These are phyloP conservation scores for Goniozus legneri DNA, from an alignment of 1,140 invertebrate genomes.

Conservation along the genomic window DNA sequence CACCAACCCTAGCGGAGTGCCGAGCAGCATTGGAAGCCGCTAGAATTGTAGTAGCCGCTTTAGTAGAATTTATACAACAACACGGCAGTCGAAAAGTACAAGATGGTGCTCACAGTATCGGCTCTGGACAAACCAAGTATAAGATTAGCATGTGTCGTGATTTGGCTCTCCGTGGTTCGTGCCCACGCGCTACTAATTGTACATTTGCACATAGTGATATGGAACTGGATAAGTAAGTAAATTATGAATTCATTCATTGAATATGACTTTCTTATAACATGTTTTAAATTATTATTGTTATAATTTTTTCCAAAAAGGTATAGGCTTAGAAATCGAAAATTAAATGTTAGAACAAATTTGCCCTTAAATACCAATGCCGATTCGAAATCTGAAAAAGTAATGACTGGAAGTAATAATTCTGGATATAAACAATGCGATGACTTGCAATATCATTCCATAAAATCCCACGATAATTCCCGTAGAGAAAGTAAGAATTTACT, in stretches of 20 bases:
- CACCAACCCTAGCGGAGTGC: constrained; percentile 71
- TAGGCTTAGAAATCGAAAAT: constrained; percentile 59
- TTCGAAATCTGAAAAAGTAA: constrained; percentile 34
- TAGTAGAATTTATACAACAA: constrained; percentile 82
- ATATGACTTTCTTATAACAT: constrained; percentile 1
- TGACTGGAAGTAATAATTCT: constrained; percentile 27
- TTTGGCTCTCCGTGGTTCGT: constrained; percentile 70
- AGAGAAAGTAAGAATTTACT: constrained; percentile 34
- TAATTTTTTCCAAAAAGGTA: constrained; percentile 43
- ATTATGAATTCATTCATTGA: neutral
- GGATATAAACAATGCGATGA: constrained; percentile 44
- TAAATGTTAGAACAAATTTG: constrained; percentile 40
- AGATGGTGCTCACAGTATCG: constrained; percentile 52
- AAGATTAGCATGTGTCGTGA: constrained; percentile 91
- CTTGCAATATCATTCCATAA: constrained; percentile 33
- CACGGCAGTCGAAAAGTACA: constrained; percentile 66
- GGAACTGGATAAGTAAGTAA: constrained; percentile 77
- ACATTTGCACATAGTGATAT: constrained; percentile 90
- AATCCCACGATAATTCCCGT: constrained; percentile 37
- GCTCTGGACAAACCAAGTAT: constrained; percentile 71
- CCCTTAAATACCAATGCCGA: constrained; percentile 30
- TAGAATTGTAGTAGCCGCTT: constrained; percentile 74
- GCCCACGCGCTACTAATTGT: constrained; percentile 82
- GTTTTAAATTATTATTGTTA: neutral
- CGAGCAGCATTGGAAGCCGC: constrained; percentile 77